These are phyloP conservation scores for Hylaea fasciaria DNA, from an alignment of 2,888 invertebrate species.

Conservation along the genomic window DNA sequence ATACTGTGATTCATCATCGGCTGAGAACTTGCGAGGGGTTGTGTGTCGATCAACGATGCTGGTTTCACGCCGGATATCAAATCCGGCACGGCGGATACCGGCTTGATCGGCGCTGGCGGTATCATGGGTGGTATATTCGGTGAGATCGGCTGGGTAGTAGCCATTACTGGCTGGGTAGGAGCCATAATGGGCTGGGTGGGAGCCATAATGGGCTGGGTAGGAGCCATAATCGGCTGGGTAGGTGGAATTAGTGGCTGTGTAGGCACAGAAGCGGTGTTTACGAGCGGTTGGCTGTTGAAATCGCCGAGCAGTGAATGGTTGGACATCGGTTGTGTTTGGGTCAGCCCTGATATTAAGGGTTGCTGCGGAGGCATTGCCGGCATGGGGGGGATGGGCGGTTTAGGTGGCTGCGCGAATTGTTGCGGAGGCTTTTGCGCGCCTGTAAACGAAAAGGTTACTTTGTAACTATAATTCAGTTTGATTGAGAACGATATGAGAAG, in stretches of 20 bases:
- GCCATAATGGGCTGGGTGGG: slow-evolving; percentile 22
- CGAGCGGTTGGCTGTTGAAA: slow-evolving; percentile 45
- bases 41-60: slow-evolving; percentile 44
- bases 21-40: slow-evolving; percentile 42
- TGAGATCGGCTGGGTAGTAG: slow-evolving; percentile 26
- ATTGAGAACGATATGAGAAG: background rate
- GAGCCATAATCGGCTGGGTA: slow-evolving; percentile 22
- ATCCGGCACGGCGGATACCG: slow-evolving; percentile 60
- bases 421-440: slow-evolving; percentile 48
- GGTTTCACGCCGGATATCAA: slow-evolving; percentile 71
- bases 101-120: slow-evolving; percentile 41
- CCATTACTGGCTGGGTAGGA: slow-evolving; percentile 23
- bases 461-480: background rate
- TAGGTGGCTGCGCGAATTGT: slow-evolving; percentile 69
- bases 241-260: slow-evolving; percentile 21
- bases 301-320: slow-evolving; percentile 62
- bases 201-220: slow-evolving; percentile 21
- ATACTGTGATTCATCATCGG: slow-evolving; percentile 21
- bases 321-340: slow-evolving; percentile 38
- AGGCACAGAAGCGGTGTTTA: slow-evolving; percentile 29
- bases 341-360: slow-evolving; percentile 52
- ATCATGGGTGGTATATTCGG: slow-evolving; percentile 29
- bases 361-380: slow-evolving; percentile 62
- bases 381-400: slow-evolving; percentile 70
- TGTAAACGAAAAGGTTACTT: slow-evolving; percentile 39